Percentiles rank a stretch among this genome's conserved stretches.
These are phyloP conservation scores for Liparis tanakae DNA, from an alignment of 2,797 vertebrate genomes.

Conservation along the genomic window DNA sequence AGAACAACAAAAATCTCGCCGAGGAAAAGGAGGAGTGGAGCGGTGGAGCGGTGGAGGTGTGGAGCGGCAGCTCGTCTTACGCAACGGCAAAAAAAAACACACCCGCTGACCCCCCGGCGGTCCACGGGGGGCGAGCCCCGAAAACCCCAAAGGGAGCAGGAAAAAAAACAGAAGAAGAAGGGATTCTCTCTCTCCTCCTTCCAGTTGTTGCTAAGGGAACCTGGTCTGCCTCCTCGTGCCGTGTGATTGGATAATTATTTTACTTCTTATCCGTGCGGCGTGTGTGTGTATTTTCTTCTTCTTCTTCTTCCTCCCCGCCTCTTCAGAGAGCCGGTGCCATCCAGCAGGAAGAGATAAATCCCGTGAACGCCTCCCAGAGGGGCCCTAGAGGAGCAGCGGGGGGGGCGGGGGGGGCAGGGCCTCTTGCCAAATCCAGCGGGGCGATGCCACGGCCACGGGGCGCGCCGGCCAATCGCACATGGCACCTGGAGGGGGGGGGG, in stretches of 20 bases:
- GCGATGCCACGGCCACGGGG: slow-evolving; percentile 72
- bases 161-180: slow-evolving; percentile 56
- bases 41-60: too few species aligned
- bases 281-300: slow-evolving; percentile 72
- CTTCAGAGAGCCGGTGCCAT: slow-evolving; percentile 73
- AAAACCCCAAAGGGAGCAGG: slow-evolving; percentile 61
- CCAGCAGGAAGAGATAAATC: slow-evolving; percentile 80
- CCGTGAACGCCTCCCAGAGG: slow-evolving; percentile 72
- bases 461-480: slow-evolving; percentile 77
- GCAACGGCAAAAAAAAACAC: slow-evolving; percentile 52
- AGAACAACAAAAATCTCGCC: slow-evolving; percentile 49
- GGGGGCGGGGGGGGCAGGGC: slow-evolving; percentile 51
- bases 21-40: too few species aligned
- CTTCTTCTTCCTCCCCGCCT: slow-evolving; percentile 22
- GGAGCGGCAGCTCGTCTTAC: slow-evolving; percentile 58
- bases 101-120: slow-evolving; percentile 68
- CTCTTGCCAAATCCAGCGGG: slow-evolving; percentile 69
- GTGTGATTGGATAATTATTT: slow-evolving; percentile 83
- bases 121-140: slow-evolving; percentile 78
- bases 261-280: slow-evolving; percentile 78
- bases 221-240: slow-evolving; percentile 77
- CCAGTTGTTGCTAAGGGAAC: slow-evolving; percentile 85
- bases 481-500: slow-evolving; percentile 78
- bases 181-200: slow-evolving; percentile 76
- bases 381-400: slow-evolving; percentile 61